phyloP scores from a whole-genome alignment of 2,888 invertebrate genomes.

The Syrista parreyssii region DNA sequence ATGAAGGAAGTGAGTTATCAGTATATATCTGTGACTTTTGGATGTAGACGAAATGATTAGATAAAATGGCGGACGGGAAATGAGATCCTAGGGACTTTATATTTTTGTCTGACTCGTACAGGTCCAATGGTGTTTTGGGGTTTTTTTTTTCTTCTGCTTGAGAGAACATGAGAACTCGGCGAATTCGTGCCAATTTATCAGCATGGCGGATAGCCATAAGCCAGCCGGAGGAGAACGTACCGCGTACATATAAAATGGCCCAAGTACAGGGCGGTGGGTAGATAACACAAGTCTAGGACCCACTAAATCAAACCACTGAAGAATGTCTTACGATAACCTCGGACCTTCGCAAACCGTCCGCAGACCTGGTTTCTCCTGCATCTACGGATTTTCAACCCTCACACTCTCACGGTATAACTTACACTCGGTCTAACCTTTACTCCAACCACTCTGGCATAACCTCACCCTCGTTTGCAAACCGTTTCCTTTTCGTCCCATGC shows the following conservation, averaged over 20 bases:
- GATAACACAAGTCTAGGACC: slow-evolving; percentile 6
- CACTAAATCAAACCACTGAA: slow-evolving; percentile 20
- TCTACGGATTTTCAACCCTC: background rate
- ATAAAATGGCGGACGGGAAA: background rate
- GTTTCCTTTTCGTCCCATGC: background rate
- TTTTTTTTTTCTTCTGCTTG: background rate
- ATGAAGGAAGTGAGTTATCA: background rate
- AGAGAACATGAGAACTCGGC: background rate
- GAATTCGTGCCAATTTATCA: background rate
- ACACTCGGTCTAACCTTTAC: background rate
- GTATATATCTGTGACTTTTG: background rate
- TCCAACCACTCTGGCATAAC: background rate
- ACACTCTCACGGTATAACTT: background rate
- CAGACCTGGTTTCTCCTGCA: background rate
- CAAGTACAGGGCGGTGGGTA: background rate
- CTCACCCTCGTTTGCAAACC: background rate
- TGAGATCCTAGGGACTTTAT: background rate
- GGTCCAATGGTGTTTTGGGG: background rate
- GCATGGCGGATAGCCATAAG: background rate
- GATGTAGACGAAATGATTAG: background rate
- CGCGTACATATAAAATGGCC: background rate
- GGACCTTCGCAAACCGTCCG: slow-evolving; percentile 1
- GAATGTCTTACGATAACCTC: slow-evolving; percentile 40
- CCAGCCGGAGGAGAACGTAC: background rate
- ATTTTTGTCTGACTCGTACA: background rate